Evolutionary conservation across 2,797 vertebrate genomes (phyloP).

Genomic region (Crax fasciolata): DNA sequence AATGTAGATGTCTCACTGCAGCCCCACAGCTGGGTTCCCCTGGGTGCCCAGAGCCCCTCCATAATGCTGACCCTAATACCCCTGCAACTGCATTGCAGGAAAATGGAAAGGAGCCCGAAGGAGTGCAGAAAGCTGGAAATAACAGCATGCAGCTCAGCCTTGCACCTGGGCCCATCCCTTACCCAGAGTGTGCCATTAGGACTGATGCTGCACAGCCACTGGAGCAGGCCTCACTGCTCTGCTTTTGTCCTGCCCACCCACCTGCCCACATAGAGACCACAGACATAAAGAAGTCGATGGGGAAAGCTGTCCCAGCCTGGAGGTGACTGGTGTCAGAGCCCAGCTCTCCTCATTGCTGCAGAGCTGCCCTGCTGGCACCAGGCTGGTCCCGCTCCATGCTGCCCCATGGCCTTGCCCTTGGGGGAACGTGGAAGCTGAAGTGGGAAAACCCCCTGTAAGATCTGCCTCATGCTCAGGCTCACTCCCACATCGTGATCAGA

Average conservation of each 20-base stretch:
- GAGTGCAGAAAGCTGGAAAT: neutral
- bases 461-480: neutral
- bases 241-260: neutral
- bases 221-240: neutral
- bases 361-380: neutral
- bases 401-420: neutral
- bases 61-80: neutral
- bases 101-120: neutral
- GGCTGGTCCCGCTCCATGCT: neutral
- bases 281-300: fast-evolving
- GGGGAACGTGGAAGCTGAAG: neutral
- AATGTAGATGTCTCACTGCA: neutral
- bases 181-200: fast-evolving
- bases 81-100: neutral
- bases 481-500: neutral
- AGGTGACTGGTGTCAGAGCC: neutral
- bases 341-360: neutral
- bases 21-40: neutral
- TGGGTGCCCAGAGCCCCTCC: neutral
- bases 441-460: neutral
- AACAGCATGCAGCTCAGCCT: neutral
- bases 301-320: neutral
- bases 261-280: neutral
- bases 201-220: neutral
- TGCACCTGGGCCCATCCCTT: neutral